Conservation (phyloP, 2,888 invertebrate species). For the Heliconius ethilla region DNA sequence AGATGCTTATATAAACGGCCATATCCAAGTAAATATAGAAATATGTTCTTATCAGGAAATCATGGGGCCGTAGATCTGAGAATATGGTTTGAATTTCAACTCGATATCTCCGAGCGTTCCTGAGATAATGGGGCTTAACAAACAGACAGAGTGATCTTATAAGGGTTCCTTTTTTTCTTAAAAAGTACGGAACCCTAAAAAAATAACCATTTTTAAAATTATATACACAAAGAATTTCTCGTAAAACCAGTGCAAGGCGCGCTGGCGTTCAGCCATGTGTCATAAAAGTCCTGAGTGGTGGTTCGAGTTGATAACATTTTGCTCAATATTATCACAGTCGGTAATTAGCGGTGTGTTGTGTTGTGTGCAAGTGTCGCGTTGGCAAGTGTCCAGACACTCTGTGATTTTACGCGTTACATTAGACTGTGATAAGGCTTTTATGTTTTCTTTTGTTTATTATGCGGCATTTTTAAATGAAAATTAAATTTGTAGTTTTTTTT, state of each 20-base stretch:
- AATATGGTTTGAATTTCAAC: too few species aligned
- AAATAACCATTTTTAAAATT: neutral
- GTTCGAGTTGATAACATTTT: slow-evolving; percentile 19
- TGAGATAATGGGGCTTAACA: too few species aligned
- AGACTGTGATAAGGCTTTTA: slow-evolving; percentile 15
- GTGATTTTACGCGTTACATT: slow-evolving; percentile 23
- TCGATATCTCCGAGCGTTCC: too few species aligned
- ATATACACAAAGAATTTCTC: neutral
- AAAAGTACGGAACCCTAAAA: neutral
- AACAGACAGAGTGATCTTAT: too few species aligned
- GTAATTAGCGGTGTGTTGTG: slow-evolving; percentile 25
- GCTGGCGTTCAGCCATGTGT: slow-evolving; percentile 24
- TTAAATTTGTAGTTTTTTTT: too few species aligned
- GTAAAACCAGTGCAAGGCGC: slow-evolving; percentile 10
- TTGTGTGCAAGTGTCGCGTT: slow-evolving; percentile 7
- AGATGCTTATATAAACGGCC: too few species aligned
- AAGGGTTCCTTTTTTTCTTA: neutral
- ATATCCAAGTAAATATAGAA: too few species aligned
- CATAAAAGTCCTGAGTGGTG: slow-evolving; percentile 21
- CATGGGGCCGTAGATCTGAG: too few species aligned
- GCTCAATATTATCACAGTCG: slow-evolving; percentile 28
- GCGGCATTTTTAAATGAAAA: neutral
- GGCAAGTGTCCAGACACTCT: slow-evolving; percentile 25
- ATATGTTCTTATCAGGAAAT: too few species aligned
- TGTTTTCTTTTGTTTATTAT: neutral